Percentiles rank a stretch among this genome's conserved stretches.
phyloP scores from a whole-genome alignment of 2,888 invertebrate species.

The Melanophora roralis region DNA sequence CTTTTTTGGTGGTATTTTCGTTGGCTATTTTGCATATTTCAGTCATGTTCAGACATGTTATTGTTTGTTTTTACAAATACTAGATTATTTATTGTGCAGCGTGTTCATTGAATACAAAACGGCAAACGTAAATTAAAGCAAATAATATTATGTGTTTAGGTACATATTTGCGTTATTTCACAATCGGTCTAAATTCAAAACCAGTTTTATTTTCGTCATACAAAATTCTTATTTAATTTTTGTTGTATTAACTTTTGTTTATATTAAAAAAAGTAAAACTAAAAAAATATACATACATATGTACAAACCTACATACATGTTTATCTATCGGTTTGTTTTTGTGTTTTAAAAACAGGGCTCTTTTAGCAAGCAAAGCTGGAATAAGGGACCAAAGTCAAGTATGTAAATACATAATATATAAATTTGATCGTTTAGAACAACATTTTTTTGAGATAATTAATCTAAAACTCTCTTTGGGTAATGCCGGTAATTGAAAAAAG shows the following conservation, averaged over 20 bases:
- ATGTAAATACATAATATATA: too few relatives aligned
- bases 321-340: too few relatives aligned
- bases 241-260: not conserved
- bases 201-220: conserved; percentile 20
- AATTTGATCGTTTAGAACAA: too few relatives aligned
- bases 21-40: conserved; percentile 40
- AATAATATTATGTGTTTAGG: too few relatives aligned
- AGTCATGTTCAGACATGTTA: conserved; percentile 40
- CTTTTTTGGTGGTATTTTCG: not conserved
- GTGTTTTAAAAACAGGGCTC: too few relatives aligned
- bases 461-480: too few relatives aligned
- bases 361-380: too few relatives aligned
- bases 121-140: not conserved
- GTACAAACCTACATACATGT: too few relatives aligned
- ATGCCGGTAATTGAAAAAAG: too few relatives aligned
- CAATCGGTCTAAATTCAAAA: conserved; percentile 21
- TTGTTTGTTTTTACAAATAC: not conserved
- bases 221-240: not conserved
- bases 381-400: too few relatives aligned
- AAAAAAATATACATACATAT: not conserved
- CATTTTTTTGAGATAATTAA: too few relatives aligned
- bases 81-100: conserved; percentile 2
- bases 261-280: not conserved
- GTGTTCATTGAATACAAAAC: not conserved
- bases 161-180: too few relatives aligned